phyloP scores from a whole-genome alignment of 2,888 invertebrate species.

The Diarsia brunnea region DNA sequence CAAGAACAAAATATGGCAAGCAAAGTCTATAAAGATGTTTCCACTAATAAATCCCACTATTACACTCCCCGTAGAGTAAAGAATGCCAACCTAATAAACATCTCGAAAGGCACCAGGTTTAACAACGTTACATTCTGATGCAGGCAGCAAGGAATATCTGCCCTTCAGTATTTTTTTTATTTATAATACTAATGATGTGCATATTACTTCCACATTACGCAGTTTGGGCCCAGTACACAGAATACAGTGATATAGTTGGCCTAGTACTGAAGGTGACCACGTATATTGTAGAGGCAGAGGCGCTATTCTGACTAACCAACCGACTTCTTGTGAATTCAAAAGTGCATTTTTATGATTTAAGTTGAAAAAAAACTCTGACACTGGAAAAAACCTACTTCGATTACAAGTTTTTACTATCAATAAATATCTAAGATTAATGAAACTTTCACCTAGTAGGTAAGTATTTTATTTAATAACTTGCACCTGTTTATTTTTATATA shows the following conservation, averaged over 20 bases:
- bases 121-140: slow-evolving; percentile 29
- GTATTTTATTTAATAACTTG: background rate
- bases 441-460: background rate
- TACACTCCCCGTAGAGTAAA: slow-evolving; percentile 53
- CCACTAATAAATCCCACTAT: slow-evolving; percentile 58
- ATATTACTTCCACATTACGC: background rate
- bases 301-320: too few species aligned
- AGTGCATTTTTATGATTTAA: too few species aligned
- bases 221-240: too few species aligned
- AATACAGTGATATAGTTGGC: too few species aligned
- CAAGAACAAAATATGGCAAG: slow-evolving; percentile 42
- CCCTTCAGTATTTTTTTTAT: slow-evolving; percentile 3
- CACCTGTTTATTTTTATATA: background rate
- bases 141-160: slow-evolving; percentile 12
- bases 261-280: too few species aligned
- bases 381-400: too few species aligned
- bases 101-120: slow-evolving; percentile 31
- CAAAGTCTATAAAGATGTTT: slow-evolving; percentile 45
- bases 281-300: too few species aligned
- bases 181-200: background rate
- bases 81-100: slow-evolving; percentile 55
- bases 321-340: too few species aligned
- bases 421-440: background rate
- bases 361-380: too few species aligned
- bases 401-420: background rate